Base-by-base conservation (phyloP, 2,797 vertebrate species). In the Glossophaga mutica region DNA sequence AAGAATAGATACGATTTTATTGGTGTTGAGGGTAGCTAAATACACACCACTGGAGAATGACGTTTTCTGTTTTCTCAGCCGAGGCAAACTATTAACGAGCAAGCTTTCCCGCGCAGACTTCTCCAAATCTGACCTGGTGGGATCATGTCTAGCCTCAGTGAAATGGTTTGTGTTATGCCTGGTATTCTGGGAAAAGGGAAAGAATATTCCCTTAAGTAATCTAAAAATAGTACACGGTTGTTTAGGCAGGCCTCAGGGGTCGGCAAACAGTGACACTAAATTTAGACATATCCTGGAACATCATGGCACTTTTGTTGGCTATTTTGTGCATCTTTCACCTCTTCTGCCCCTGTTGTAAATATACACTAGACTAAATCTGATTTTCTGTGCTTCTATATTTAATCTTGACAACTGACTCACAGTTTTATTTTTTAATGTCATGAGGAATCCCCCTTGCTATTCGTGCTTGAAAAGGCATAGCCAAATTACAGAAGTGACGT, bases 1-100 rank as follows among this genome's bases (percentile, higher is more conserved):
- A 93, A 84, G 34, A 77, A 89, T 94, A 90, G 73, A 82, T 89
- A 83, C 0, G 0, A 67, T 87, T 97, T 96, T 96, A 85, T 76
- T 92, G 85, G 67, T 85, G 67, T n/a, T 77, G 37, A 95, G 34
- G 57, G 21, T 87, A 26, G 48, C 32, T 94, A 87, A 90, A 79
- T 81, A 81, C 24, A 68, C 19, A 76, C 8, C n/a, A 19, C 15
- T 90, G 21, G 65, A 77, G 90, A 96, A 52, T 84, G 87, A 84
- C 0, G 0, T 89, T 90, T 85, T 96, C 67, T 88, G 1, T 94
- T 96, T 96, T 92, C 44, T 77, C 37, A 77, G 73, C 48, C 71
- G 29, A 48, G 59, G 67, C 42, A 92, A 79, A 39, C n/a, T 10
- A 68, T 84, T 93, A 87, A 93, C 0, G 10, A 91, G 32, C 26